Evolutionary conservation across 2,113 vertebrate genomes (phyloP).

Genomic region (Dryoscopus gambensis): DNA sequence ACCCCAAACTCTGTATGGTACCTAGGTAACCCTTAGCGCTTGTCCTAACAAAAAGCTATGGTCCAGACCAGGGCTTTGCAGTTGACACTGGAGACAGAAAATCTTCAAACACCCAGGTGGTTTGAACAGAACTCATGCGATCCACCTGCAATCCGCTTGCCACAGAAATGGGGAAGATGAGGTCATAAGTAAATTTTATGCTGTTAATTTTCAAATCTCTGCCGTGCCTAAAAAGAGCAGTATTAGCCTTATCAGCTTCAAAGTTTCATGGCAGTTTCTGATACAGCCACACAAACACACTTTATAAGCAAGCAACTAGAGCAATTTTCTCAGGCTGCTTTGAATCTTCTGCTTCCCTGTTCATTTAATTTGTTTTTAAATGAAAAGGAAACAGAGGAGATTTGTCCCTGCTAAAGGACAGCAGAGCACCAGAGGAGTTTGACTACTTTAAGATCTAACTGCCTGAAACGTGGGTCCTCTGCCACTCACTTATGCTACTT

Average conservation of each 20-base stretch:
- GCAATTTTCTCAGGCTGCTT: conserved; percentile 10
- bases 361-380: background rate
- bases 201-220: background rate
- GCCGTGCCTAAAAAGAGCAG: background rate
- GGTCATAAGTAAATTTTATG: background rate
- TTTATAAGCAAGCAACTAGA: background rate
- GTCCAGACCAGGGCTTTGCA: background rate
- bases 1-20: background rate
- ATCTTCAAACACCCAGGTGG: accelerated
- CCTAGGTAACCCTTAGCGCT: background rate
- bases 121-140: background rate
- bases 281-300: background rate
- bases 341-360: background rate
- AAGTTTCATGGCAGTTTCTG: background rate
- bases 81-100: background rate
- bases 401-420: background rate
- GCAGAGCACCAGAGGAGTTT: background rate
- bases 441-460: background rate
- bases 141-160: background rate
- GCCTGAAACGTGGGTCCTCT: background rate
- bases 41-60: background rate
- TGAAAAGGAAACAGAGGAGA: background rate
- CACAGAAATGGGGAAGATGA: background rate
- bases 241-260: background rate
- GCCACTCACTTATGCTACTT: background rate